phyloP scores from a whole-genome alignment of 2,113 vertebrate genomes.

The Megaptera novaeangliae region DNA sequence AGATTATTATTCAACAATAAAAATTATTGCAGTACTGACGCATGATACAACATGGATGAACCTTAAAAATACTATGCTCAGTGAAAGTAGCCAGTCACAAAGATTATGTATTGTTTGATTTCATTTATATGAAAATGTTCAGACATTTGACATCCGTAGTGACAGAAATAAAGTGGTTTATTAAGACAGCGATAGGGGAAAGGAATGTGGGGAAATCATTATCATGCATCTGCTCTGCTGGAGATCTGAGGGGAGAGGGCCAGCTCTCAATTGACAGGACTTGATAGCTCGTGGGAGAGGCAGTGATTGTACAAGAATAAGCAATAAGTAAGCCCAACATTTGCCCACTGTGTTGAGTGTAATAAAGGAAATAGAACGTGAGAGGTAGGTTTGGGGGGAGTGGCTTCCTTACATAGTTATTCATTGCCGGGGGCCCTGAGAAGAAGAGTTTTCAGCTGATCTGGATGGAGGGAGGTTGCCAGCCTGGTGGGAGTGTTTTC shows the following conservation, averaged over 20 bases:
- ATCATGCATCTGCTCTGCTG: background rate
- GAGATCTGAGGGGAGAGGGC: background rate
- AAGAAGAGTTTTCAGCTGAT: background rate
- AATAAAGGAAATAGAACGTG: background rate
- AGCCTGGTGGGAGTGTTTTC: background rate
- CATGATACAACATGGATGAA: background rate
- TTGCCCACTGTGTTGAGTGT: background rate
- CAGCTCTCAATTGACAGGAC: background rate
- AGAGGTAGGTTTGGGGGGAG: background rate
- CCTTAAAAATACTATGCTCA: background rate
- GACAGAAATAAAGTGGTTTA: background rate
- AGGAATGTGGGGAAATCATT: background rate
- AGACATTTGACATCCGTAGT: background rate
- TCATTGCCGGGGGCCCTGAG: rapidly evolving
- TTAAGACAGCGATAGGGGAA: background rate
- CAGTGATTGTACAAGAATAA: background rate
- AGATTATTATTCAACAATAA: background rate
- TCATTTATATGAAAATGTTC: background rate
- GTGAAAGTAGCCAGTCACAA: background rate
- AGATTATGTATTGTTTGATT: background rate
- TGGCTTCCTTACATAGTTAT: background rate
- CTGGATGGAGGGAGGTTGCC: background rate
- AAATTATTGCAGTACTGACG: background rate
- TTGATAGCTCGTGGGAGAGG: background rate
- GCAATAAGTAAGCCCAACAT: background rate